Evolutionary conservation across 2,113 vertebrate genomes (phyloP).

Genomic region (Brienomyrus brachyistius): DNA sequence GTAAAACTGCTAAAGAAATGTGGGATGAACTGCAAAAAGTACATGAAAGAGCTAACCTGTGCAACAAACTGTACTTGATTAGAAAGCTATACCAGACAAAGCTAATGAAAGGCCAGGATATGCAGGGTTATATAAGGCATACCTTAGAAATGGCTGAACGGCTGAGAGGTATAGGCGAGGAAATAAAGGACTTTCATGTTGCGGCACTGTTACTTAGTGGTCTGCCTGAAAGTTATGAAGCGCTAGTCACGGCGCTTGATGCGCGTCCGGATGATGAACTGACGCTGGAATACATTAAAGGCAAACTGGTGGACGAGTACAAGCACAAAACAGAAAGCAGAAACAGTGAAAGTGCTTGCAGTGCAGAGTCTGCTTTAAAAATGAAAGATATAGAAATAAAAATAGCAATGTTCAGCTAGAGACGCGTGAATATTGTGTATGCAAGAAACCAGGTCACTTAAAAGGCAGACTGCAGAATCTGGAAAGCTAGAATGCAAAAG

Average conservation of each 20-base stretch:
- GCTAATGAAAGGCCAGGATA: background rate
- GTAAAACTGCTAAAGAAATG: background rate
- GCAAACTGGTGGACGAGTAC: background rate
- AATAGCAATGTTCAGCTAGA: background rate
- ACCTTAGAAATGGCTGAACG: background rate
- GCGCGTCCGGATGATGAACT: no score
- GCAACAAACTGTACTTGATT: background rate
- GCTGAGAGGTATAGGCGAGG: background rate
- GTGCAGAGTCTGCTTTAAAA: background rate
- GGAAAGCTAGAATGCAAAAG: background rate
- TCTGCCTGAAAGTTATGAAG: background rate
- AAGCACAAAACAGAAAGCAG: background rate
- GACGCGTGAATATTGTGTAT: background rate
- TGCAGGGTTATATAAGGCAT: background rate
- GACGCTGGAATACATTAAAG: background rate
- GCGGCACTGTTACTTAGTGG: background rate
- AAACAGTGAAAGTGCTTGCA: background rate
- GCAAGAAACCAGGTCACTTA: background rate
- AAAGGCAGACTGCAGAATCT: background rate
- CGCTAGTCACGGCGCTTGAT: background rate
- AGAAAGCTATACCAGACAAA: background rate
- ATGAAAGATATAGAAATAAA: background rate
- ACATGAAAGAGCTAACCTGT: background rate
- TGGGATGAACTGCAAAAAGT: background rate
- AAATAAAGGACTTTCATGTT: background rate